Conservation (phyloP, 2,888 invertebrate species). For the Ophonus ardosiacus region DNA sequence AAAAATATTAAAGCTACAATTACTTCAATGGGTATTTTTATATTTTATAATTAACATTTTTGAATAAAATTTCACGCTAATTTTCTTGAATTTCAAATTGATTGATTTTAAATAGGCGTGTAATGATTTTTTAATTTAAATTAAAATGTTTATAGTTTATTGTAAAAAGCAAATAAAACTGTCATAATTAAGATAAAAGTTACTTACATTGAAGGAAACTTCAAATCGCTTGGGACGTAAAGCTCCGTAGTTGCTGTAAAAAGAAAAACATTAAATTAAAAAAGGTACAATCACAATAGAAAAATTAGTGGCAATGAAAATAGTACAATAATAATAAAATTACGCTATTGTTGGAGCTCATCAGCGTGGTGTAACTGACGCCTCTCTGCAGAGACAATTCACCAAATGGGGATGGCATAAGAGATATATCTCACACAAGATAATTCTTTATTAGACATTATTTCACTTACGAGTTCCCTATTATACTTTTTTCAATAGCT, state of each 20-base stretch:
- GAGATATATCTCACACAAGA: no score
- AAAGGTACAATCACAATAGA: no score
- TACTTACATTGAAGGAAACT: constrained; percentile 29
- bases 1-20: neutral
- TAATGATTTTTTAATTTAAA: constrained; percentile 1
- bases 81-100: neutral
- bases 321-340: no score
- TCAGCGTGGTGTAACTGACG: no score
- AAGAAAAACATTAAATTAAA: neutral
- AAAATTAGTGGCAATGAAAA: no score
- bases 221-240: neutral
- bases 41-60: neutral
- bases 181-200: neutral
- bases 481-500: no score
- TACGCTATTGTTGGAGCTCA: no score
- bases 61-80: constrained; percentile 1
- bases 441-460: no score
- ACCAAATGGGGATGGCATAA: no score
- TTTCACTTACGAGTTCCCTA: no score
- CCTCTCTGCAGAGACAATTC: no score
- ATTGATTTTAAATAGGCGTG: constrained; percentile 2
- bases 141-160: neutral
- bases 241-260: constrained; percentile 3
- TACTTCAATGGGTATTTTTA: neutral
- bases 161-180: neutral